phyloP scores from a whole-genome alignment of 2,113 vertebrate genomes.

The Chitala chitala region DNA sequence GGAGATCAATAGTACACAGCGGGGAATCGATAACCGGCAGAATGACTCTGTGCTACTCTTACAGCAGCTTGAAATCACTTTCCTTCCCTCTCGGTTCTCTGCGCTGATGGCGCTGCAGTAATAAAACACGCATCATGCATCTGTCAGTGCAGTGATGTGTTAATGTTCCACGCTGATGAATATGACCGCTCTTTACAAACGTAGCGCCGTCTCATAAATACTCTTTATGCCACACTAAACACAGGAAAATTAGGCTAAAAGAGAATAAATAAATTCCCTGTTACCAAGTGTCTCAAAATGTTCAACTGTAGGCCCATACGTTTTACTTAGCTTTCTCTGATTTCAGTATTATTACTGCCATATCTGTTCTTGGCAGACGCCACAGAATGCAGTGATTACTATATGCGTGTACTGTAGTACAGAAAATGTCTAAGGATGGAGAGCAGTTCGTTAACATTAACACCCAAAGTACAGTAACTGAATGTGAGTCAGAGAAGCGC shows the following conservation, averaged over 20 bases:
- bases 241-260: conserved; percentile 69
- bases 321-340: no score
- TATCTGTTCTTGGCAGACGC: background rate
- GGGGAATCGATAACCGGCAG: conserved; percentile 52
- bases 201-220: conserved; percentile 62
- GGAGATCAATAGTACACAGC: conserved; percentile 54
- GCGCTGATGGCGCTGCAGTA: conserved; percentile 32
- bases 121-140: conserved; percentile 40
- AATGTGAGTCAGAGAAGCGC: background rate
- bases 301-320: conserved; percentile 45
- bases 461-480: background rate
- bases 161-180: conserved; percentile 70
- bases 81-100: no score
- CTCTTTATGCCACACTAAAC: conserved; percentile 71
- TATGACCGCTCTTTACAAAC: conserved; percentile 73
- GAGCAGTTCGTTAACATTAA: background rate
- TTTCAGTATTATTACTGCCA: background rate
- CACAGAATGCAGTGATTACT: background rate
- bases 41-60: conserved; percentile 54
- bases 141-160: conserved; percentile 49
- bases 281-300: conserved; percentile 60
- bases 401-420: background rate
- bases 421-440: background rate
- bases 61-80: conserved; percentile 37
- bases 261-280: conserved; percentile 80